These are phyloP conservation scores for Pelagia noctiluca DNA, from an alignment of 30 jellyfish, hydroid and myxozoan species.

Conservation along the genomic window DNA sequence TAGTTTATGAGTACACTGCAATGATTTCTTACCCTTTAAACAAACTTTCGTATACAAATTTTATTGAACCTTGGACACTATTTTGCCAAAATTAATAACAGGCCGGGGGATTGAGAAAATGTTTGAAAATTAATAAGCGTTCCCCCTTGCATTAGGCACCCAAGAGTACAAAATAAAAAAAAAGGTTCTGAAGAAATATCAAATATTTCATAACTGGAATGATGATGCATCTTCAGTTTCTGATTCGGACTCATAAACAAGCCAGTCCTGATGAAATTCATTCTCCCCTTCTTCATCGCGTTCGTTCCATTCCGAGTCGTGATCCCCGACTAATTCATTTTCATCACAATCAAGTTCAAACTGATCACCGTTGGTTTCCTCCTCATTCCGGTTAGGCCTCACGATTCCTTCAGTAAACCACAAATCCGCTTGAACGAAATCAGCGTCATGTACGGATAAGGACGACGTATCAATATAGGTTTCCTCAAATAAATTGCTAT, in stretches of 20 bases:
- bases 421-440: not conserved
- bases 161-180: too few relatives aligned
- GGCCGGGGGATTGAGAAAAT: too few relatives aligned
- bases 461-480: not conserved
- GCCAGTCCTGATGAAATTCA: not conserved
- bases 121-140: too few relatives aligned
- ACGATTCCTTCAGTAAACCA: not conserved
- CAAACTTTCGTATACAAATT: too few relatives aligned
- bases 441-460: not conserved
- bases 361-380: not conserved
- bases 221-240: not conserved
- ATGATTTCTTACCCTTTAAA: too few relatives aligned
- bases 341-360: not conserved
- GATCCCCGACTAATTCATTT: not conserved
- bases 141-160: too few relatives aligned
- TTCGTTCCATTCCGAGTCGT: not conserved
- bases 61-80: too few relatives aligned
- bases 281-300: not conserved
- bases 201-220: too few relatives aligned
- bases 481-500: slow-evolving; percentile 1
- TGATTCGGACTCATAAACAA: not conserved
- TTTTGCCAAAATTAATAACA: too few relatives aligned
- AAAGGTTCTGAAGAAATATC: too few relatives aligned
- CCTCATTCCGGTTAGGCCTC: not conserved
- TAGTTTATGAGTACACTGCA: too few relatives aligned